Conservation (phyloP, 2,888 invertebrate species). For the Caenorhabditis sp. region DNA sequence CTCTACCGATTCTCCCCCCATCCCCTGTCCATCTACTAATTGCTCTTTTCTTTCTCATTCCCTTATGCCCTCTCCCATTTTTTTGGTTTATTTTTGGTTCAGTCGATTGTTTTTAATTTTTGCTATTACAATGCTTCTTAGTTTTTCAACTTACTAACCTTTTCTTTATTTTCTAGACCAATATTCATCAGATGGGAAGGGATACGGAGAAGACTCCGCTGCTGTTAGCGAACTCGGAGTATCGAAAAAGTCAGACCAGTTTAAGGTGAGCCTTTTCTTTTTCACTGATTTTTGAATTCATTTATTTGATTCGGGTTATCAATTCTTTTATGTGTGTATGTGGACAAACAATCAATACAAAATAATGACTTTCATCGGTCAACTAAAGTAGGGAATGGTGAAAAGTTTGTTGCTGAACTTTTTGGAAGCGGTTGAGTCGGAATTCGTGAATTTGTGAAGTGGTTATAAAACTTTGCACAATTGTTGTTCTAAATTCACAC, state of each 20-base stretch:
- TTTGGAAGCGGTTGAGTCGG: too few species aligned
- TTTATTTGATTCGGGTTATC: conserved; percentile 29
- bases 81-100: neutral
- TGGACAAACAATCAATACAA: conserved; percentile 52
- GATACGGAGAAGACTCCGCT: conserved; percentile 51
- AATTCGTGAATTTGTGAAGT: too few species aligned
- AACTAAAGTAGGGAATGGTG: neutral
- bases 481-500: too few species aligned
- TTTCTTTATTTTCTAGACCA: conserved; percentile 2
- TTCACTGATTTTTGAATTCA: neutral
- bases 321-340: conserved; percentile 24
- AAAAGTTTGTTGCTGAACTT: too few species aligned
- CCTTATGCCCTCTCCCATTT: neutral
- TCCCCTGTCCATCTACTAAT: conserved; percentile 29
- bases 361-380: conserved; percentile 32
- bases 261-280: conserved; percentile 19
- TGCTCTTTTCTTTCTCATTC: conserved; percentile 29
- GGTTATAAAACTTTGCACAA: too few species aligned
- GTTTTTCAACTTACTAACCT: neutral
- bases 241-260: conserved; percentile 28
- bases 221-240: conserved; percentile 5
- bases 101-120: neutral
- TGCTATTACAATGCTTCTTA: neutral
- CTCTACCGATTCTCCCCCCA: conserved; percentile 13
- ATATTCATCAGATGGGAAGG: conserved; percentile 39